Base-by-base conservation (phyloP, 2,113 vertebrate species). In the Caloenas nicobarica region DNA sequence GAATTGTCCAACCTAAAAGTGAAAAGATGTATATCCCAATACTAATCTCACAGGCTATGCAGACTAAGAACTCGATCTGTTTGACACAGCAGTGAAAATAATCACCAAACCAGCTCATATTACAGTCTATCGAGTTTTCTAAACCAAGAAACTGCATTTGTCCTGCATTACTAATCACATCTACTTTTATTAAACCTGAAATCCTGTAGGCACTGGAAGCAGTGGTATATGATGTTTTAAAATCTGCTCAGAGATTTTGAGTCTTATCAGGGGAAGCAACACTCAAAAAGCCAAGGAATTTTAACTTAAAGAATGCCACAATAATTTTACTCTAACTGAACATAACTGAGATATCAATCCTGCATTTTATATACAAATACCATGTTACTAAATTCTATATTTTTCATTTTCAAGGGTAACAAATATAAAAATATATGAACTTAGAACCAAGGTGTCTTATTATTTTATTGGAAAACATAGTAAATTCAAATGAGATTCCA, bases 151-250 rank as follows among this genome's bases (percentile, higher is more conserved):
- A 87, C 11, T 53, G 11, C 31, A 50, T 86, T 93, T 72, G 38
- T 81, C 72, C 61, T 62, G 25, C 57, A 70, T 61, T 84, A 70
- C 33, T 65, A 92, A 82, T 73, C 73, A 85, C 22, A 50, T 68
- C 31, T 92, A 40, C 29, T 85, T 93, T 72, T 87, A 76, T 60
- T 68, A 85, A 92, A 44, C 17, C 40, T 79, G 54, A 96, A 93
- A 92, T 84, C 76, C 44, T 78, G 48, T 16, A 74, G 86, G 53
- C 38, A 88, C 5, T 51, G 64, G 26, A 65, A 11, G 14, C 42
- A 50, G 16, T 34, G 14, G 28, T 72, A 81, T 70, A 36, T 9
- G 26, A 65, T 74, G 31, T 48, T 79, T 85, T 23, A 87, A 92
- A 93, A 72, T 72, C 83, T 81, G 16, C 40, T 81, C 40, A 61